A percentile compares a stretch with the other conserved stretches of the same genome.
Evolutionary conservation across 2,113 vertebrate genomes (phyloP).

Genomic region (Oreochromis aureus): DNA sequence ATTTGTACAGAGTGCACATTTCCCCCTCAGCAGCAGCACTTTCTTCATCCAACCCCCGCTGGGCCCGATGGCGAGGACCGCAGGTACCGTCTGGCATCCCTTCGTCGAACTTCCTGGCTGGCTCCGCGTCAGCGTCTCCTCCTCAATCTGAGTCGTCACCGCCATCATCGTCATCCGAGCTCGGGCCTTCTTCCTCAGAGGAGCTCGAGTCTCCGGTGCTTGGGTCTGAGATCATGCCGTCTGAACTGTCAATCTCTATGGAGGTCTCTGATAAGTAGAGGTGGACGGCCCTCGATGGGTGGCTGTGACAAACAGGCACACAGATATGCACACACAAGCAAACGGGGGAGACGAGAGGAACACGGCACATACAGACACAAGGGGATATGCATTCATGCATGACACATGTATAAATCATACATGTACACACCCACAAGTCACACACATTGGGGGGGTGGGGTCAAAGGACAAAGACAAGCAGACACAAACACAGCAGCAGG

Average conservation of each 20-base stretch:
- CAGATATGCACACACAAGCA: background rate
- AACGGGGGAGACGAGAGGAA: background rate
- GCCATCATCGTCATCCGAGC: background rate
- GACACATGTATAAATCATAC: conserved; percentile 27
- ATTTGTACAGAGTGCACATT: background rate
- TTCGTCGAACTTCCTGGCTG: background rate
- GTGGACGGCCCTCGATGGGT: conserved; percentile 39
- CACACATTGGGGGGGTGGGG: background rate
- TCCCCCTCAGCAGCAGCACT: background rate
- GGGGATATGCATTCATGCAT: conserved; percentile 1
- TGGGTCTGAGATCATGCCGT: conserved; percentile 59
- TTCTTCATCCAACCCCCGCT: background rate
- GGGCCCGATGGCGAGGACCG: background rate
- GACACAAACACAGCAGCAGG: conserved; percentile 16
- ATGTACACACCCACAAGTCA: conserved; percentile 4
- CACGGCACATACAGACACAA: background rate
- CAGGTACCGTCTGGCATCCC: background rate
- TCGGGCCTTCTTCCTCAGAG: conserved; percentile 35
- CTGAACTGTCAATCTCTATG: conserved; percentile 63
- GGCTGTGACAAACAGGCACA: conserved; percentile 29
- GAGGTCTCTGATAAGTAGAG: conserved; percentile 50
- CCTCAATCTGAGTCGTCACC: conserved; percentile 34
- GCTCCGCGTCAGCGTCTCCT: background rate
- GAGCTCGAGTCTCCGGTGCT: conserved; percentile 55
- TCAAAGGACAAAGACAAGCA: conserved; percentile 2